phyloP scores from a whole-genome alignment of 1,140 invertebrate genomes.

The Phymorhynchus buccinoides region DNA sequence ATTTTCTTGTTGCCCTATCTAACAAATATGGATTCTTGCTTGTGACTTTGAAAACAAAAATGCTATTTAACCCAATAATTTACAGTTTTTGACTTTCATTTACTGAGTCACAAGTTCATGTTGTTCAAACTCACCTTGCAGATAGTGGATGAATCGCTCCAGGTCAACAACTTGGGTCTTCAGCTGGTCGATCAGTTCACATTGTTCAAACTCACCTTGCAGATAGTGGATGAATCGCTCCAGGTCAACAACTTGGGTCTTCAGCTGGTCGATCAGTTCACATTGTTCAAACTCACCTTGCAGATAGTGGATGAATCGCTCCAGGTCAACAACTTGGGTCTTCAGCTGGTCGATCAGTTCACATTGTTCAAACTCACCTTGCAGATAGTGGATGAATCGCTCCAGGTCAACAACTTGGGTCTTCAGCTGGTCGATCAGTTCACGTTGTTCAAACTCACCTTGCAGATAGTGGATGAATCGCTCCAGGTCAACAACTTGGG shows the following conservation, averaged over 20 bases:
- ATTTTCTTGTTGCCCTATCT: too few relatives aligned
- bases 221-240: slow-evolving; percentile 97
- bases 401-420: slow-evolving; percentile 97
- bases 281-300: slow-evolving; percentile 96
- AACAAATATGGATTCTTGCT: too few relatives aligned
- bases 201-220: slow-evolving; percentile 95
- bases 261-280: slow-evolving; percentile 93
- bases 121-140: slow-evolving; percentile 96
- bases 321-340: slow-evolving; percentile 96
- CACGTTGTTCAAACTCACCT: slow-evolving; percentile 93
- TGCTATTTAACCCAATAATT: too few relatives aligned
- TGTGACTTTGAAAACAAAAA: too few relatives aligned
- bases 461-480: slow-evolving; percentile 97
- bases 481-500: slow-evolving; percentile 96
- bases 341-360: slow-evolving; percentile 94
- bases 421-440: slow-evolving; percentile 93
- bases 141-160: slow-evolving; percentile 95
- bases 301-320: slow-evolving; percentile 96
- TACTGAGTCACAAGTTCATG: slow-evolving; percentile 96
- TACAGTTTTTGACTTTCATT: too few relatives aligned
- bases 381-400: slow-evolving; percentile 95
- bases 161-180: slow-evolving; percentile 97
- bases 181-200: slow-evolving; percentile 92
- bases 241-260: slow-evolving; percentile 96
- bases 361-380: slow-evolving; percentile 95